Percentiles rank a stretch among this genome's conserved stretches.
phyloP scores from a whole-genome alignment of 2,888 invertebrate genomes.

The Gryllus longicercus region DNA sequence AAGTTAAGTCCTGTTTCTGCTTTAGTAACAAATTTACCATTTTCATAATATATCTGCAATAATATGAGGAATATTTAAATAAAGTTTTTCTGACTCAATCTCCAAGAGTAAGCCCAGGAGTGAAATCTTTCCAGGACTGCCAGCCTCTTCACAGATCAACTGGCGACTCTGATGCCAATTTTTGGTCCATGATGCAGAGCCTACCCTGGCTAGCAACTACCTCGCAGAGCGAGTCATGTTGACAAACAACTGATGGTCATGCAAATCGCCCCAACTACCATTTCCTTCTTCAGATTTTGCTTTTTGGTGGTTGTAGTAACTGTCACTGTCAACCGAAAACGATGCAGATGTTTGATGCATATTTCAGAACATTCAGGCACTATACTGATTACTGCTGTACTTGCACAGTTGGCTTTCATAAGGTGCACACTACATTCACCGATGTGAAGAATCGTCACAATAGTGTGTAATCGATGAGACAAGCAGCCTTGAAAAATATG shows the following conservation, averaged over 20 bases:
- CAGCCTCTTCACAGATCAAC: too few relatives aligned
- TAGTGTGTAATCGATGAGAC: slow-evolving; percentile 72
- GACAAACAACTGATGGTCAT: slow-evolving; percentile 79
- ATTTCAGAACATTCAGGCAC: slow-evolving; percentile 75
- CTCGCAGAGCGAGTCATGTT: slow-evolving; percentile 60
- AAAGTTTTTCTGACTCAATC: too few relatives aligned
- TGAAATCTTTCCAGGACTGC: too few relatives aligned
- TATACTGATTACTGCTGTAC: slow-evolving; percentile 77
- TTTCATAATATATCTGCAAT: too few relatives aligned
- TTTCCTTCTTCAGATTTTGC: slow-evolving; percentile 75
- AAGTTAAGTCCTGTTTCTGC: too few relatives aligned
- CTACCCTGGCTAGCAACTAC: slow-evolving; percentile 39
- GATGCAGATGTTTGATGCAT: slow-evolving; percentile 70
- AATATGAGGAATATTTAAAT: too few relatives aligned
- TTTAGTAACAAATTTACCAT: too few relatives aligned
- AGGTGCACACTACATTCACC: slow-evolving; percentile 98
- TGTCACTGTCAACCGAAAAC: slow-evolving; percentile 63
- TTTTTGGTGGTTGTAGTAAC: slow-evolving; percentile 68
- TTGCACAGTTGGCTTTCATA: slow-evolving; percentile 86
- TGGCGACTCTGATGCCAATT: too few relatives aligned
- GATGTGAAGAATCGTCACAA: slow-evolving; percentile 97
- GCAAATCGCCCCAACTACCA: slow-evolving; percentile 95
- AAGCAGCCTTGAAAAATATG: slow-evolving; percentile 84
- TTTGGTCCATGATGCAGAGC: background rate
- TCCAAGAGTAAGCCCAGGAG: too few relatives aligned